Evolutionary conservation across 1,140 invertebrate species (phyloP), one percentile per base, ranked within the genome.

Genomic region (Acromyrmex charruanus): DNA sequence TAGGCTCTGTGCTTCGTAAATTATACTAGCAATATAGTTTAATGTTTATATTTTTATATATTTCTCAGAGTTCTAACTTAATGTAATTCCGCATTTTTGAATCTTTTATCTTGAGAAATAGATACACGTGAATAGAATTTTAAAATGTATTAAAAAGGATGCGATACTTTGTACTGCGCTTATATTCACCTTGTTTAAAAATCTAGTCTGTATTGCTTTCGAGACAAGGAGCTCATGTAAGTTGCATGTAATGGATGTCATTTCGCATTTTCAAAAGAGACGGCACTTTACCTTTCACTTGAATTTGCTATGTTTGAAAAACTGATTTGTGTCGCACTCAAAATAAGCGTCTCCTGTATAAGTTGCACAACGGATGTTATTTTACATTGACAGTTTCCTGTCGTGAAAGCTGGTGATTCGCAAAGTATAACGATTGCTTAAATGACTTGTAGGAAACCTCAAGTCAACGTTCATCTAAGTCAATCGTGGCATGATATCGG

Each of bases 371-470:
- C 39, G 58, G 25, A 80, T 25, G 31, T 81, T 28, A 31, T 25
- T 18, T 51, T 51, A 31, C 7, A 72, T 28, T 44, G 79, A 72
- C 79, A 82, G 44, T 72, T 58, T 81, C 21, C 35, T 35, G 55
- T 69, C 21, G 53, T 31, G 25, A 58, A 74, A 88, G 58, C 75
- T 66, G 39, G 7, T 21, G 65, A 53, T 39, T 35, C 51, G 39
- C 63, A 66, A 74, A n/a, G 25, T 44, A 39, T 18, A 35, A 25
- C 35, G 51, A 14, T 77, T 74, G 69, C 51, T 51, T 55, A 63
- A 87, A 87, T 58, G 69, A 87, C 49, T 81, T 71, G 61, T 81
- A 53, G n/a, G 51, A 66, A 88, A 72, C 18, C 31, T 39, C 2
- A 39, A 39, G 53, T 69, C 31, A 21, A 25, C 53, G n/a, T 63